Conservation (phyloP, 2,888 invertebrate species). For the Rhimphoctona megacephalus region DNA sequence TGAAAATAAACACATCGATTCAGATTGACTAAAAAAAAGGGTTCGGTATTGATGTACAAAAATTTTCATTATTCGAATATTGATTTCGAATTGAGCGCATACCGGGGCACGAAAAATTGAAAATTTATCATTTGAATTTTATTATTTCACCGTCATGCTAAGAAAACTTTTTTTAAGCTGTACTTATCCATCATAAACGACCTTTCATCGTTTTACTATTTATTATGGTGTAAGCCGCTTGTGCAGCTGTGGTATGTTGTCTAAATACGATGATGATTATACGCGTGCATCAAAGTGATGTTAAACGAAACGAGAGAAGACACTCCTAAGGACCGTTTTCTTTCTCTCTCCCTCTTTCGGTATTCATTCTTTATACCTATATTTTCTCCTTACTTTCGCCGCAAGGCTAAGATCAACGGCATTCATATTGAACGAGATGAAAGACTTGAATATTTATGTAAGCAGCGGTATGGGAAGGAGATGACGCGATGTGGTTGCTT, state of each 20-base stretch:
- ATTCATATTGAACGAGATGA: conserved; percentile 83
- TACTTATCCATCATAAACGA: conserved; percentile 49
- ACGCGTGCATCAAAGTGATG: conserved; percentile 53
- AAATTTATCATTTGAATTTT: not conserved
- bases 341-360: conserved; percentile 19
- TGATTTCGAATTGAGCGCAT: not conserved
- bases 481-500: conserved; percentile 53
- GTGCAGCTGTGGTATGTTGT: conserved; percentile 13
- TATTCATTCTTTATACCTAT: conserved; percentile 10
- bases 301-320: conserved; percentile 58
- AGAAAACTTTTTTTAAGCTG: conserved; percentile 28
- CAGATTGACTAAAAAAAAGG: not conserved
- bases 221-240: conserved; percentile 48
- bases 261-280: conserved; percentile 25
- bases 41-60: too few relatives aligned
- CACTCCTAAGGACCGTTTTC: conserved; percentile 31
- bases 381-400: conserved; percentile 58
- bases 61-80: too few relatives aligned
- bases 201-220: conserved; percentile 55
- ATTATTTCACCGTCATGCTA: not conserved
- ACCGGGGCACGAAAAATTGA: too few relatives aligned
- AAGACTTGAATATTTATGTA: conserved; percentile 82
- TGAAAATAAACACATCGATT: not conserved
- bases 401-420: conserved; percentile 81
- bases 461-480: conserved; percentile 72